phyloP scores from a whole-genome alignment of 1,140 invertebrate species.

The Subanguina moxae region DNA sequence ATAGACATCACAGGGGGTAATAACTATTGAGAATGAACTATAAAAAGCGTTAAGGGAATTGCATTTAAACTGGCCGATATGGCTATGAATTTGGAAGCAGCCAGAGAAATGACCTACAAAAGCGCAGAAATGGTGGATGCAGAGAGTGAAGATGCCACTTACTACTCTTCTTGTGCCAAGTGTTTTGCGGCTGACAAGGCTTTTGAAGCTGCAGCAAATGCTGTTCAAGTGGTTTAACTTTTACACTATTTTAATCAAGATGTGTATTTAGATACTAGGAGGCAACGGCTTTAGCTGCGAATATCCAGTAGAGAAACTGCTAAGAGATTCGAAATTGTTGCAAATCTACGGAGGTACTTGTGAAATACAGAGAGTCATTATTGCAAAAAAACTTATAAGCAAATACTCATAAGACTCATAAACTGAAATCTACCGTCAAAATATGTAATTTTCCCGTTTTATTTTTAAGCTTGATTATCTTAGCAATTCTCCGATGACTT shows the following conservation, averaged over 20 bases:
- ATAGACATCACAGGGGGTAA: too few relatives aligned
- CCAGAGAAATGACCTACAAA: slow-evolving; percentile 77
- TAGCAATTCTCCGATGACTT: too few relatives aligned
- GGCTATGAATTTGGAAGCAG: slow-evolving; percentile 78
- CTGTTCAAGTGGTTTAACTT: slow-evolving; percentile 68
- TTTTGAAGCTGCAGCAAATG: slow-evolving; percentile 89
- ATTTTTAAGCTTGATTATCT: too few relatives aligned
- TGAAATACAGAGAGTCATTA: slow-evolving; percentile 42
- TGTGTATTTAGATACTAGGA: slow-evolving; percentile 68
- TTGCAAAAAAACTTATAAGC: slow-evolving; percentile 21
- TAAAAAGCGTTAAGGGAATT: not conserved
- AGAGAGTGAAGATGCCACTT: slow-evolving; percentile 80
- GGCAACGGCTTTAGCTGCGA: slow-evolving; percentile 84
- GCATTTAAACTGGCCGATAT: slow-evolving; percentile 75
- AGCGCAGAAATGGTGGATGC: slow-evolving; percentile 79
- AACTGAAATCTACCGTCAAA: too few relatives aligned
- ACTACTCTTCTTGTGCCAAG: slow-evolving; percentile 70
- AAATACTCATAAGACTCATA: slow-evolving; percentile 13
- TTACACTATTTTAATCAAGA: not conserved
- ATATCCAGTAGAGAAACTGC: slow-evolving; percentile 80
- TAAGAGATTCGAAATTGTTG: slow-evolving; percentile 33
- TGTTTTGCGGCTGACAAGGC: slow-evolving; percentile 84
- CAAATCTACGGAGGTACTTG: slow-evolving; percentile 41
- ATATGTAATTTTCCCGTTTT: too few relatives aligned
- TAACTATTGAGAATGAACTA: too few relatives aligned